Evolutionary conservation across 2,797 vertebrate species (phyloP).

Genomic region (Novumbra hubbsi): DNA sequence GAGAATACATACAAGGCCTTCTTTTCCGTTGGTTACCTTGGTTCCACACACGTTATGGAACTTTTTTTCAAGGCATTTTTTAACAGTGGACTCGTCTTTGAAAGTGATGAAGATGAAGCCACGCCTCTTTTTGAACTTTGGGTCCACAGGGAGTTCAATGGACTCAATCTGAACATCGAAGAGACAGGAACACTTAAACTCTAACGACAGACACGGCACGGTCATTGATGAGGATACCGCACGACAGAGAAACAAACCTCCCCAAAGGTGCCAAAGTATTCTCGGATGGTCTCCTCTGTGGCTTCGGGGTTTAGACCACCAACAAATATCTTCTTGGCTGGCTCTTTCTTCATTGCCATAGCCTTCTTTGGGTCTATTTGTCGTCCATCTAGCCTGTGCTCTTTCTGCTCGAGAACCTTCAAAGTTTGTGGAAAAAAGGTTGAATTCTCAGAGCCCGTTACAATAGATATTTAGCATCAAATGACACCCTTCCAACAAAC

Average conservation of each 20-base stretch:
- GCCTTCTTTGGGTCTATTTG: slow-evolving; percentile 98
- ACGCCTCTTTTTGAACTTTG: slow-evolving; percentile 94
- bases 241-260: slow-evolving; percentile 74
- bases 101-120: slow-evolving; percentile 98
- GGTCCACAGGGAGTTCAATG: slow-evolving; percentile 94
- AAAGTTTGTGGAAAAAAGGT: slow-evolving; percentile 20
- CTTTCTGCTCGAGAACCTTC: slow-evolving; percentile 93
- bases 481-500: slow-evolving; percentile 53
- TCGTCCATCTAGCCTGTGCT: slow-evolving; percentile 93
- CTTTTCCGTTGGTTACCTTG: slow-evolving; percentile 78
- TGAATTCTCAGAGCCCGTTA: neutral
- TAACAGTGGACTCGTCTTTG: slow-evolving; percentile 92
- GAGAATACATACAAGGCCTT: slow-evolving; percentile 47
- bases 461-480: neutral
- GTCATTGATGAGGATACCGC: neutral
- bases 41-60: slow-evolving; percentile 93
- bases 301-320: slow-evolving; percentile 96
- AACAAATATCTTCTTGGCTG: slow-evolving; percentile 97
- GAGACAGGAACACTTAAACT: neutral
- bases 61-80: slow-evolving; percentile 96
- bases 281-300: slow-evolving; percentile 91
- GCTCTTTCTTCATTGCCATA: slow-evolving; percentile 98
- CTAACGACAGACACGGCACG: neutral
- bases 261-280: slow-evolving; percentile 92
- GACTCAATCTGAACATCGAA: slow-evolving; percentile 85